These are phyloP conservation scores for Andrena chrysosceles DNA, from an alignment of 2,888 invertebrate genomes.

Conservation along the genomic window DNA sequence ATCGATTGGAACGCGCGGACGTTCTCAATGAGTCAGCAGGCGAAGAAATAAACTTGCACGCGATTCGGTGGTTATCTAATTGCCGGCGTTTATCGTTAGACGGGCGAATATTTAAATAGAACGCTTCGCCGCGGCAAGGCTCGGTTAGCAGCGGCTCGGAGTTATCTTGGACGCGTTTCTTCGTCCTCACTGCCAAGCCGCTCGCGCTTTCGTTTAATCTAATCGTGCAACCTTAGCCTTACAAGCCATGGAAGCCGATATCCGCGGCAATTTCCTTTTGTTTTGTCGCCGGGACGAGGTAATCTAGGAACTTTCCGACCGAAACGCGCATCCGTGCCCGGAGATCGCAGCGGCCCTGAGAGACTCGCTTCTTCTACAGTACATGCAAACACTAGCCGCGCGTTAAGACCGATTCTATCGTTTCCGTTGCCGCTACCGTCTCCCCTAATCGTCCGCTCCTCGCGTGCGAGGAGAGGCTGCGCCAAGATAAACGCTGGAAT, in stretches of 20 bases:
- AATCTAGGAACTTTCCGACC: constrained; percentile 37
- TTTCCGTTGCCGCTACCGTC: constrained; percentile 7
- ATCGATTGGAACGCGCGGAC: constrained; percentile 4
- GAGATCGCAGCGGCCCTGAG: not conserved
- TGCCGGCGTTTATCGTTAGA: constrained; percentile 24
- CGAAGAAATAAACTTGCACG: constrained; percentile 26
- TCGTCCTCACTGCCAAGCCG: not conserved
- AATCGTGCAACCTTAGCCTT: constrained; percentile 60
- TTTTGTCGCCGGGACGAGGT: constrained; percentile 1
- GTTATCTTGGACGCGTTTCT: constrained; percentile 20
- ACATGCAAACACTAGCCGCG: too few species aligned
- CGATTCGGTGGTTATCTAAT: constrained; percentile 29
- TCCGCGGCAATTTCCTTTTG: constrained; percentile 24
- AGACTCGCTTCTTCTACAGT: too few species aligned
- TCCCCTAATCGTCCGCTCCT: too few species aligned
- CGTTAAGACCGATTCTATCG: not conserved
- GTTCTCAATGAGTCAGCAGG: constrained; percentile 6
- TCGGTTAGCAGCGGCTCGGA: not conserved
- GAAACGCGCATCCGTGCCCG: not conserved
- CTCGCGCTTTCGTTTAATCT: constrained; percentile 35
- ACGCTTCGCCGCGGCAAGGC: constrained; percentile 19
- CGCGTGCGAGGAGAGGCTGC: not conserved
- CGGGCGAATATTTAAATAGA: constrained; percentile 42
- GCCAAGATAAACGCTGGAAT: constrained; percentile 57
- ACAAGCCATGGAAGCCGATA: constrained; percentile 23